Percentiles rank a stretch among this genome's conserved stretches.
Evolutionary conservation across 2,888 invertebrate species (phyloP).

Genomic region (Bhutanitis thaidina): DNA sequence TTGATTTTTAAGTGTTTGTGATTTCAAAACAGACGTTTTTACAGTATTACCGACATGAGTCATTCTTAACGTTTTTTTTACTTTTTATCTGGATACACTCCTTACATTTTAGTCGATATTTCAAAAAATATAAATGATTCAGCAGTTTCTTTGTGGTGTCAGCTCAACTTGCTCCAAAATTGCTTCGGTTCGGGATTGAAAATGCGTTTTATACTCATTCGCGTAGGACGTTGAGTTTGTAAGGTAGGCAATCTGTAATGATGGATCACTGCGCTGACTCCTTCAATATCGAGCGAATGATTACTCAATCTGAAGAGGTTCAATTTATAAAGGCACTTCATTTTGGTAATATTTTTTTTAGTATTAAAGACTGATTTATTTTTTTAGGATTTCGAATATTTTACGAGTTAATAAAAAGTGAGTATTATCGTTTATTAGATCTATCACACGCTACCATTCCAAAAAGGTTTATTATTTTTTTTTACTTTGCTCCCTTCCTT

Average conservation of each 20-base stretch:
- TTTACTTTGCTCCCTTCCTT: conserved; percentile 37
- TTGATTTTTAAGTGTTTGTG: too few species aligned
- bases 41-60: too few species aligned
- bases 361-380: neutral
- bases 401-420: conserved; percentile 1
- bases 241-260: conserved; percentile 58
- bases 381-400: conserved; percentile 3
- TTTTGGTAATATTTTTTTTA: conserved; percentile 13
- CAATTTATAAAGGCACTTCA: conserved; percentile 38
- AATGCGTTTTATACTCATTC: conserved; percentile 61
- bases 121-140: conserved; percentile 42
- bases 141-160: conserved; percentile 49
- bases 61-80: neutral
- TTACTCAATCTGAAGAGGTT: conserved; percentile 39
- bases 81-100: neutral
- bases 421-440: conserved; percentile 12
- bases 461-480: conserved; percentile 30
- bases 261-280: conserved; percentile 54
- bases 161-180: conserved; percentile 53
- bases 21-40: too few species aligned
- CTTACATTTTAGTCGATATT: conserved; percentile 5
- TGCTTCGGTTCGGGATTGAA: conserved; percentile 52
- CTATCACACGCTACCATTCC: conserved; percentile 9
- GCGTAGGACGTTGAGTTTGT: conserved; percentile 56
- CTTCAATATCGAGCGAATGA: conserved; percentile 49